phyloP scores from a whole-genome alignment of 2,888 invertebrate genomes.

The Polydrusus cervinus region DNA sequence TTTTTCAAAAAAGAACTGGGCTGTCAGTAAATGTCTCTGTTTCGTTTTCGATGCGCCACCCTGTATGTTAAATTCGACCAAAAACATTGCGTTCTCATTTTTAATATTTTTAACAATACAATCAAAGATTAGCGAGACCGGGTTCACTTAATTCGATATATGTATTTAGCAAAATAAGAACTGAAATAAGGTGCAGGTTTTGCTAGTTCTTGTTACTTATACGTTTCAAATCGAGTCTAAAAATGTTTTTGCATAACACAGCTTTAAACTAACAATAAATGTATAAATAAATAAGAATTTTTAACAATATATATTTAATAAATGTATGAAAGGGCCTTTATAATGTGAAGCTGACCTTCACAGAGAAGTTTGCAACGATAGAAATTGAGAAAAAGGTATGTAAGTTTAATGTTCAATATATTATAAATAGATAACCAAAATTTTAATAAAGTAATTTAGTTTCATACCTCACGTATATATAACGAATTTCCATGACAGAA shows the following conservation, averaged over 20 bases:
- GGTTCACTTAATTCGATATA: too few relatives aligned
- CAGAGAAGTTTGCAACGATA: neutral
- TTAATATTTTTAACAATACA: too few relatives aligned
- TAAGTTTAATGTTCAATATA: neutral
- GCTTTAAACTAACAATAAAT: conserved; percentile 30
- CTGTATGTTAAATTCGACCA: too few relatives aligned
- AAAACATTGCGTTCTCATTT: too few relatives aligned
- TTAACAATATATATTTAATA: neutral
- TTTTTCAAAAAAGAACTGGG: too few relatives aligned
- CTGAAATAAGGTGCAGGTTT: neutral
- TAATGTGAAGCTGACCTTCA: conserved; percentile 6
- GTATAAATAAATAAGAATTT: conserved; percentile 18
- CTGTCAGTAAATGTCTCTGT: too few relatives aligned
- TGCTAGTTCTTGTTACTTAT: neutral
- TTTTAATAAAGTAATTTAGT: neutral
- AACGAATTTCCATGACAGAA: neutral
- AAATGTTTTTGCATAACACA: conserved; percentile 11
- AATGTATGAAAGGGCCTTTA: conserved; percentile 20
- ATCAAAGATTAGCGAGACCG: too few relatives aligned
- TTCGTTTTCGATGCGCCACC: too few relatives aligned
- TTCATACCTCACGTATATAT: neutral
- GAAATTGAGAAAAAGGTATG: conserved; percentile 5
- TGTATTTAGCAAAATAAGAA: neutral
- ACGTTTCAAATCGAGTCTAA: conserved; percentile 6
- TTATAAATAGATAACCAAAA: neutral